Percentiles rank a stretch among this genome's conserved stretches.
Conservation (phyloP, 2,888 invertebrate genomes). For the Apeira syringaria region DNA sequence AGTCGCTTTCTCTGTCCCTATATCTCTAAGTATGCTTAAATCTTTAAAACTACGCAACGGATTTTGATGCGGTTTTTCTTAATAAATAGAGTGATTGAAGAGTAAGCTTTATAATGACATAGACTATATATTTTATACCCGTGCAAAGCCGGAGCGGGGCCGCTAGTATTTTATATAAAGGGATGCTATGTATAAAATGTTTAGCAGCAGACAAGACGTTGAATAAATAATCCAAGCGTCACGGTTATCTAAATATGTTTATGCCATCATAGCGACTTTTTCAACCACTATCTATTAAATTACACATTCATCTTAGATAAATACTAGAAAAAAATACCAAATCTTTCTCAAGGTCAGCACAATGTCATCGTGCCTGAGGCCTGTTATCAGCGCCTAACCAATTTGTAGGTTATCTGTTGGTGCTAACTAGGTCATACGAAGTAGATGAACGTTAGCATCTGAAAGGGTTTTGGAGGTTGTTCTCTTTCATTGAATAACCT, state of each 20-base stretch:
- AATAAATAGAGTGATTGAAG: too few relatives aligned
- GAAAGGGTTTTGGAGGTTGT: constrained; percentile 38
- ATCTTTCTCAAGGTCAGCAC: constrained; percentile 57
- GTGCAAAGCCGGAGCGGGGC: too few relatives aligned
- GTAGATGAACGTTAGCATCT: constrained; percentile 39
- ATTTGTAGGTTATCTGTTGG: constrained; percentile 65
- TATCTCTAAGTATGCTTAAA: too few relatives aligned
- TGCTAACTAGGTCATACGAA: constrained; percentile 63
- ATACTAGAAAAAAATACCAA: constrained; percentile 23
- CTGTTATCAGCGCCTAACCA: constrained; percentile 70
- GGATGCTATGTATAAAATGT: too few relatives aligned
- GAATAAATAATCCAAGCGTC: background rate
- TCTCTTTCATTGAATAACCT: too few relatives aligned
- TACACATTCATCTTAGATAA: constrained; percentile 15
- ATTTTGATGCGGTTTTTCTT: too few relatives aligned
- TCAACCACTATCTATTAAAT: constrained; percentile 12
- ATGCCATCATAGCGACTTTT: background rate
- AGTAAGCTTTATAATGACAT: too few relatives aligned
- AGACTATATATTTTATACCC: too few relatives aligned
- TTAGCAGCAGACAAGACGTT: too few relatives aligned
- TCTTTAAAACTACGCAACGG: too few relatives aligned
- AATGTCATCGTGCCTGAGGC: constrained; percentile 69
- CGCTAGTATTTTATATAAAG: too few relatives aligned
- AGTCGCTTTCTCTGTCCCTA: too few relatives aligned
- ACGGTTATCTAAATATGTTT: constrained; percentile 11